Evolutionary conservation across 2,888 invertebrate species (phyloP), one percentile per base, ranked within the genome.

Genomic region (Vandiemenella viatica): DNA sequence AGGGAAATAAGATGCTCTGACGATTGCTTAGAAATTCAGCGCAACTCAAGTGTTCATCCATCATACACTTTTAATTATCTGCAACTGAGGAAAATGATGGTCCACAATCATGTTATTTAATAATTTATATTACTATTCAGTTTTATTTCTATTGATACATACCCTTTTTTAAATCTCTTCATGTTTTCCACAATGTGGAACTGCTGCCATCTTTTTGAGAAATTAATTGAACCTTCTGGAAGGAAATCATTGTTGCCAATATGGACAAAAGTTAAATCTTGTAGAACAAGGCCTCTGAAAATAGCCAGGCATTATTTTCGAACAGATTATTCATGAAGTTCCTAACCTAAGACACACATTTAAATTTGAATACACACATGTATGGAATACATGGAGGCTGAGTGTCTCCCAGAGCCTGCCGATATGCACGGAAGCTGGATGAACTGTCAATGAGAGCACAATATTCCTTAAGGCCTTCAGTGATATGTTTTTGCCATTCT

Each of bases 301-400:
- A 53, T 32, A 32, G n/a, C 32, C n/a, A 13, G 2, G 3, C n/a
- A 3, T 13, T 4, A 32, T 32, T 32, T 10, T 32, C n/a, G n/a
- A 32, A 32, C 13, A n/a, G 3, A 13, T 32, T 4, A 32, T 32
- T 32, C 32, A 32, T 32, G n/a, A 32, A 4, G 4, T 32, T 2
- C 10, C n/a, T 32, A 32, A 32, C 10, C 26, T 23, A n/a, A 13
- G n/a, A 4, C 5, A 32, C n/a, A n/a, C n/a, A n/a, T n/a, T n/a
- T n/a, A n/a, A n/a, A n/a, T n/a, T n/a, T n/a, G n/a, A n/a, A n/a
- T n/a, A 76, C 85, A 77, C 70, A 96, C 96, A 98, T 93, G 68
- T 98, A 98, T 4, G 98, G 98, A 70, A 98, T 95, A 67, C 97
- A 97, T 23, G 98, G 98, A 23, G 97, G 95, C 63, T 87, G 85